Evolutionary conservation across 1,140 invertebrate species (phyloP).

Genomic region (Tetragonula clypearis): DNA sequence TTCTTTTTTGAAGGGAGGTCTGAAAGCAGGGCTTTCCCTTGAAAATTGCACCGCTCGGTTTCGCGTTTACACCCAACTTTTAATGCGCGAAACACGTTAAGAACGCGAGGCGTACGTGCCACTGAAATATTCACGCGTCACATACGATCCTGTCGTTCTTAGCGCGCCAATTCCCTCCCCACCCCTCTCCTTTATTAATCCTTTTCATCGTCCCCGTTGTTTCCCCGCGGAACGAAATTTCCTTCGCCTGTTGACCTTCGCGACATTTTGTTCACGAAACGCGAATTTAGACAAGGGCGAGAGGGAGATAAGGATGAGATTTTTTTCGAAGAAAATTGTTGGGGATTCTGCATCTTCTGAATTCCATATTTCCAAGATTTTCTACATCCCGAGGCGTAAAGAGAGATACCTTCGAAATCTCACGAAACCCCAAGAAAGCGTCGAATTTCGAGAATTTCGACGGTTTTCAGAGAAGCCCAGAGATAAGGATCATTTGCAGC

Average conservation of each 20-base stretch:
- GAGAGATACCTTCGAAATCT: too few relatives aligned
- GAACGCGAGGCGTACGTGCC: constrained; percentile 1
- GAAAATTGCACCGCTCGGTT: not conserved
- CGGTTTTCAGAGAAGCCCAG: too few relatives aligned
- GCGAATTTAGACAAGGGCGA: too few relatives aligned
- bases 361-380: too few relatives aligned
- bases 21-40: not conserved
- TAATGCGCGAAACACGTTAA: not conserved
- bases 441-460: too few relatives aligned
- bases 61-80: too few relatives aligned
- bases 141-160: constrained; percentile 32
- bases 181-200: not conserved
- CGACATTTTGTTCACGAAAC: not conserved
- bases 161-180: not conserved
- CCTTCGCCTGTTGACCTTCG: not conserved
- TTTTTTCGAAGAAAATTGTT: too few relatives aligned
- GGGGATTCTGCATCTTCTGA: too few relatives aligned
- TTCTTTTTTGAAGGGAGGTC: not conserved
- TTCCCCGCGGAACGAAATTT: not conserved
- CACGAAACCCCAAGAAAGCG: too few relatives aligned
- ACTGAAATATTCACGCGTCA: constrained; percentile 19
- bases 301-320: too few relatives aligned
- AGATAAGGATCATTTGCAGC: too few relatives aligned
- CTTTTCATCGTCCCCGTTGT: not conserved
- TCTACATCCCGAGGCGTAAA: too few relatives aligned